phyloP scores from a whole-genome alignment of 2,113 vertebrate genomes.

The Aramus guarauna region DNA sequence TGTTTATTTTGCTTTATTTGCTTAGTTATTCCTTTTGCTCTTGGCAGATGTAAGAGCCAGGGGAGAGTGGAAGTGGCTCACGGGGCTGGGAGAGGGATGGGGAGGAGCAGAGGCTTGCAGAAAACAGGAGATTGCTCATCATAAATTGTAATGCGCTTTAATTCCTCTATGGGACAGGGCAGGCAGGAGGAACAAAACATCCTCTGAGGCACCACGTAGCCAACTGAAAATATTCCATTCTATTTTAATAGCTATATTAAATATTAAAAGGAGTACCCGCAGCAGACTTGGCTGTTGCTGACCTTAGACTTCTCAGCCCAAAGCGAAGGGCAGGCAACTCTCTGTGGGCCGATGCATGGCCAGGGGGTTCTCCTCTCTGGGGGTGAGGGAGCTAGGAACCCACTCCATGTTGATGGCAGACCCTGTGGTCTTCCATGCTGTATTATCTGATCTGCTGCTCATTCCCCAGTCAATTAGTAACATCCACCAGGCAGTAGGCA shows the following conservation, averaged over 20 bases:
- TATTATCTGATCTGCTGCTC: background rate
- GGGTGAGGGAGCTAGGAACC: background rate
- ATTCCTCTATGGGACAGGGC: background rate
- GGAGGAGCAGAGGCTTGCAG: background rate
- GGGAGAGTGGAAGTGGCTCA: background rate
- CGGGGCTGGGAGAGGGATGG: background rate
- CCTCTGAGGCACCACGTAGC: background rate
- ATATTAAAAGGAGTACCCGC: background rate
- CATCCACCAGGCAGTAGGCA: background rate
- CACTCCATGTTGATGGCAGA: background rate
- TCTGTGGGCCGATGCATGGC: background rate
- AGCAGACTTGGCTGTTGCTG: background rate
- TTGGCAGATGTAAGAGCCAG: background rate
- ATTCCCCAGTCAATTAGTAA: background rate
- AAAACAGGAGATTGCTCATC: constrained; percentile 6
- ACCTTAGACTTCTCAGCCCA: background rate
- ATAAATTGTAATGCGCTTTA: background rate
- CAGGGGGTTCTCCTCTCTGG: background rate
- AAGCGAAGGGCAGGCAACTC: background rate
- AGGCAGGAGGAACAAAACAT: background rate
- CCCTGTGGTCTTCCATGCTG: background rate
- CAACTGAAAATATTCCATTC: background rate
- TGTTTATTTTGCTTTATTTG: background rate
- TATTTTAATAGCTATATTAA: background rate
- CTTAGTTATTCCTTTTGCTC: background rate